Evolutionary conservation across 1,140 invertebrate species (phyloP), one percentile per base, ranked within the genome.

Genomic region (Aphelinus atriplicis): DNA sequence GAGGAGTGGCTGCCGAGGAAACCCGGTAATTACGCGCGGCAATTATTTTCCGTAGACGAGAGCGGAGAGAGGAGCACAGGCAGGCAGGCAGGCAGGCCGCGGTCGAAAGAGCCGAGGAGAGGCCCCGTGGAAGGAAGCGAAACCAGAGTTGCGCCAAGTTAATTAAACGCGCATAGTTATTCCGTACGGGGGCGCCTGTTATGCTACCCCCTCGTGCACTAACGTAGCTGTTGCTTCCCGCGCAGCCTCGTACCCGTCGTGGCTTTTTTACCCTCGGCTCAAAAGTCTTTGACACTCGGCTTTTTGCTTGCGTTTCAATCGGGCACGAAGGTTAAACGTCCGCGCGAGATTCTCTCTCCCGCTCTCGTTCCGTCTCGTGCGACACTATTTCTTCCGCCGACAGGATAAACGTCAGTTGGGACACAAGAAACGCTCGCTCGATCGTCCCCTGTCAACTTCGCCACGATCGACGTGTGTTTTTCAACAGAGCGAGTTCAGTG

Each of bases 131-230:
- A 57, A 61, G 77, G 69, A 53, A 57, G 71, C 71, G 76, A 81
- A 80, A 82, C 82, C 79, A 78, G 63, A 82, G 78, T 82, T 83
- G 77, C 78, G 69, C 67, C 65, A 80, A 84, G 80, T 84, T 82
- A 84, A 85, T 85, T 85, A 83, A 83, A 82, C 79, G 78, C 71
- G 70, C 73, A 79, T 78, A 67, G 68, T 66, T 75, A 79, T 78
- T 73, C 60, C 57, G 71, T 68, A 64, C 64, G 58, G 79, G 10
- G n/a, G 63, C 26, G 26, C 26, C 26, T 26, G 26, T 26, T 26
- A 26, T 26, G 26, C 26, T 26, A 26, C 26, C 26, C 26, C 26
- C 26, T 26, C 26, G 26, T 26, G 26, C 26, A 26, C 26, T 26
- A 26, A 26, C 26, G 26, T 26, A 26, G 26, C 26, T 26, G 26